Base-by-base conservation (phyloP, 2,797 vertebrate genomes). In the Rhinatrema bivittatum region DNA sequence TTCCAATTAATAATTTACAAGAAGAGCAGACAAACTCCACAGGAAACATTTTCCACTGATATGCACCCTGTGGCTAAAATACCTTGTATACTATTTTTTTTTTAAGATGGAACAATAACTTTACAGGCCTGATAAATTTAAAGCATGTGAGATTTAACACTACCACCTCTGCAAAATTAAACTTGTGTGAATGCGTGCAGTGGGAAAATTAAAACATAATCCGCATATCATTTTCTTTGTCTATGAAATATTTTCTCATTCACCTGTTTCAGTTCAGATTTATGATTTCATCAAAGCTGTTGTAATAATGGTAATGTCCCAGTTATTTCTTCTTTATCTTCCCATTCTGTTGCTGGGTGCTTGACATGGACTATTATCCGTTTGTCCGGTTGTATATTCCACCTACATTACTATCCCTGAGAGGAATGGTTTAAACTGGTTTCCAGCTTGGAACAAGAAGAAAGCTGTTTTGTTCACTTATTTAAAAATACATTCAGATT, bases 61-160 rank as follows among this genome's bases (percentile, higher is more conserved):
- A 59, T 67, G 71, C 67, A 51, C 62, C 71, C 71, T 59, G 62
- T 67, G 71, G 72, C 57, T 79, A 76, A 76, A 75, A 78, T 67
- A 71, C 61, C 57, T 65, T 71, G 52, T 65, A 56, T 63, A 70
- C n/a, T n/a, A n/a, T n/a, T 44, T 47, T 53, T 22, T 32, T 29
- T 33, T 46, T 49, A 25, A 29, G 42, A 53, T 42, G 36, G 45
- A 46, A 39, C 44, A 44, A 41, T 53, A 52, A 55, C 36, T 62
- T 66, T 43, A 48, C 60, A 62, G 40, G 68, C 67, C 42, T 66
- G 46, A 64, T 62, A 70, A 65, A 69, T 70, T 53, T 63, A 65
- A 70, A 65, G 38, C 53, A 19, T 51, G 42, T 41, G 26, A 36
- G 43, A 65, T 68, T 74, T 52, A 40, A 42, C 57, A 59, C 51